Base-by-base conservation (phyloP, 2,797 vertebrate genomes). In the Brachyrhaphis roseni region DNA sequence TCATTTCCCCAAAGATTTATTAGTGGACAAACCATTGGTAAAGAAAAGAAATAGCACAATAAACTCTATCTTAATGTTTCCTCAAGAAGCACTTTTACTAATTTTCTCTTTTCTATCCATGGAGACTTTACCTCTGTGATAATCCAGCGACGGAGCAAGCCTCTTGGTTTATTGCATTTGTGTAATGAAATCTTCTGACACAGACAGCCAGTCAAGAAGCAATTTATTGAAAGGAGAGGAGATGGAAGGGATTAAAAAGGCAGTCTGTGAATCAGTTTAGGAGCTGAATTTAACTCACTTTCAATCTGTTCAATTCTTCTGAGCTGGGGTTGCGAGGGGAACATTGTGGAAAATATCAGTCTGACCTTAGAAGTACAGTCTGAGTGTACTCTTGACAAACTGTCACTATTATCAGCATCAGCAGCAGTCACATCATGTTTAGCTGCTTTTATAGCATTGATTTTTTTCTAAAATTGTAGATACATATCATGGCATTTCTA, bases 111-210 rank as follows among this genome's bases (percentile, higher is more conserved):
- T 88, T 91, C 78, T 92, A 93, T 95, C 89, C 79, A 49, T 89
- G 87, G 91, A 93, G 92, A 89, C 86, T 88, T 89, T 94, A 93
- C 88, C 91, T 91, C 90, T 87, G 66, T 93, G 87, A 94, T 95
- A 95, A 95, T 94, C 88, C 89, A 84, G 86, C 81, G 91, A 94
- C 93, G 90, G 87, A 83, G 81, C 84, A 84, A 83, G 89, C 90
- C 91, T 87, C 82, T 88, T 93, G 84, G 85, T 91, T 94, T 95
- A 95, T 95, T 95, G 92, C 93, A 90, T 94, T 95, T 93, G 90
- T 95, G 86, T 94, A 94, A 94, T 95, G 90, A 95, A 96, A 95
- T 91, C 90, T 89, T 92, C 86, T 81, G 89, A 88, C 89, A 87
- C 87, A 91, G 82, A 90, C 88, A 93, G 90, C 90, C 92, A 86